Base-by-base conservation (phyloP, 2,888 invertebrate species). In the Minunthozetes semirufus region DNA sequence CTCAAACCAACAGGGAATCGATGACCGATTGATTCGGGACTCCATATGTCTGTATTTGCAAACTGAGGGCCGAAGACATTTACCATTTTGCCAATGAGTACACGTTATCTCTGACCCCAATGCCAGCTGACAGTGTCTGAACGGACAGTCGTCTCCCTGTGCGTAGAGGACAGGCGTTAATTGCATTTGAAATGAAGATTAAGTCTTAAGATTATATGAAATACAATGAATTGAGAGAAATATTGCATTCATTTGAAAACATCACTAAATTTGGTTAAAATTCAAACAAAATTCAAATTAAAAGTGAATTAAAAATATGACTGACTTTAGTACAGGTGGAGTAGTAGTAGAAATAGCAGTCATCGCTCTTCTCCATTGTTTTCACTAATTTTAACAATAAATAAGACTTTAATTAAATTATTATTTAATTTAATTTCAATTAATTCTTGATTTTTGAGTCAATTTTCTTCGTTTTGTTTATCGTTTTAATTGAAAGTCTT, bases 291-390 rank as follows among this genome's bases (percentile, higher is more conserved):
- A 38, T 50, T 73, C 0, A 13, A 76, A 75, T 25, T 25, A 59
- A 56, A 72, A 75, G 48, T 19, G 70, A 38, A 11, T 56, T 46
- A 76, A 38, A 56, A 74, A 75, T 29, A 33, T 63, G 11, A 77
- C 85, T 85, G 85, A 92, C 92, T 88, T 92, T 92, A 78, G 88
- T 88, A 83, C 92, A 93, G 78, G 89, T 90, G 75, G 92, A 92
- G 83, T 92, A 92, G 83, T 90, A 93, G 84, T 89, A 93, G 85
- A 92, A 93, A 84, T 92, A 92, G 84, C 92, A 93, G 84, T 92
- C 92, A 84, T 72, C 61, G 38, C 29, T 66, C 42, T 73, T 75
- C 61, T 72, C 63, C 46, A 73, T 46, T 27, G 50, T 13, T 9
- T 56, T 56, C 50, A n/a, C 50, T 50, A 4, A 19, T 4, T n/a